Percentiles rank a stretch among this genome's conserved stretches.
These are phyloP conservation scores for Protobothrops flavoviridis DNA, from an alignment of 2,113 vertebrate genomes.

Conservation along the genomic window DNA sequence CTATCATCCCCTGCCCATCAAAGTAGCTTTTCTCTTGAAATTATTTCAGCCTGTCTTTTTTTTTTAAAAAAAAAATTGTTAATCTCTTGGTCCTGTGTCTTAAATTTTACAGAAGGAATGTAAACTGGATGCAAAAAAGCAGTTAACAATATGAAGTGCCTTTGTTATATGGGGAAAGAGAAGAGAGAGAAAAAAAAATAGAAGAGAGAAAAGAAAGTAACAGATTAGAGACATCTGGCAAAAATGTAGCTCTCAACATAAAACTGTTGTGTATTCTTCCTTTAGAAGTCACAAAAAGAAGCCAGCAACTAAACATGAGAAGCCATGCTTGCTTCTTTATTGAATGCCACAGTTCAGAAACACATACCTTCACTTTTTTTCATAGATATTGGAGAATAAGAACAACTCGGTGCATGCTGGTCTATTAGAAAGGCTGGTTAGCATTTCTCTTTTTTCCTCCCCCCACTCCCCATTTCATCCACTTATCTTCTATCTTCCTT, in stretches of 20 bases:
- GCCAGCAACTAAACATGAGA: background rate
- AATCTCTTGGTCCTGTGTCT: background rate
- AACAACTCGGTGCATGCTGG: background rate
- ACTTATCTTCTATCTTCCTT: slow-evolving; percentile 56
- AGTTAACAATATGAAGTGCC: background rate
- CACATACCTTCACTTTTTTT: background rate
- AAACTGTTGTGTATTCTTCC: background rate
- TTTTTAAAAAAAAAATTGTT: background rate
- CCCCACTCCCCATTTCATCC: slow-evolving; percentile 33
- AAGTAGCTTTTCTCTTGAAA: background rate
- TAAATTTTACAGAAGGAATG: background rate
- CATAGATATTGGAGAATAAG: background rate
- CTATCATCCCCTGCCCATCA: background rate
- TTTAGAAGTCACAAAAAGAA: background rate
- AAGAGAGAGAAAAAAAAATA: background rate
- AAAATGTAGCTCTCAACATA: background rate
- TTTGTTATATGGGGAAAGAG: background rate
- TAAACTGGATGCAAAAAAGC: background rate
- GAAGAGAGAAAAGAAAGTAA: background rate
- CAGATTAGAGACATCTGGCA: background rate
- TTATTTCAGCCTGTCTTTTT: background rate
- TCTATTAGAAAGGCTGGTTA: background rate
- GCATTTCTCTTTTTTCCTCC: background rate
- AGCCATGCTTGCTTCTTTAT: background rate
- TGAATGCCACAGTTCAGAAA: background rate